Evolutionary conservation across 2,797 vertebrate genomes (phyloP), one percentile per base, ranked within the genome.

Genomic region (Myotis myotis): DNA sequence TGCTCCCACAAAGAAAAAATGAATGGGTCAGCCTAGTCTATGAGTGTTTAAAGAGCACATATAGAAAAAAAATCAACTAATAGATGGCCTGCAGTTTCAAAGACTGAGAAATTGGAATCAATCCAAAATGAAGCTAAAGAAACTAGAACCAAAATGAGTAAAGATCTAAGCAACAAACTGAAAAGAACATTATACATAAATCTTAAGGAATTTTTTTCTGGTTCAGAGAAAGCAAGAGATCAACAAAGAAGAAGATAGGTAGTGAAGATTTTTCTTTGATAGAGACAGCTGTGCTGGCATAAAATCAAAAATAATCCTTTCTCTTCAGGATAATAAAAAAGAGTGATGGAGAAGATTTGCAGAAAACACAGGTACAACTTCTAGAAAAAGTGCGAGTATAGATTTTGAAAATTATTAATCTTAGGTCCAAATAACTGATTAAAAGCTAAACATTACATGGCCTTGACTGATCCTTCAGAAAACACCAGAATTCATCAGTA

Each of bases 181-280:
- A 97, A 96, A 96, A 97, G 75, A 96, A 53, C 57, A 94, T 49
- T 95, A 44, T 30, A 49, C 82, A n/a, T 95, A 97, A 97, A 97
- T 96, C 90, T 28, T 33, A 91, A 88, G 36, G 91, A 93, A 36
- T 13, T 0, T 51, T 47, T 47, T 89, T 41, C 96, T 79, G 9
- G 53, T 47, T 96, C 33, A 64, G 87, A 96, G 95, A 41, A 47
- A 97, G 28, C 57, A 91, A 89, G 62, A 75, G 64, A 95, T 79
- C 75, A 78, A 53, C 95, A 88, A 89, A 94, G 23, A 0, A 4
- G 79, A n/a, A 57, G 62, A 86, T 9, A 94, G 91, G 5, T 3
- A 82, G 88, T 16, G 36, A 97, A 72, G 86, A 70, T 88, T 62
- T 62, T n/a, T 60, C 85, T 94, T 33, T 81, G 94, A 94, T 74